phyloP scores from a whole-genome alignment of 2,888 invertebrate genomes.

The Oxycera nigricornis region DNA sequence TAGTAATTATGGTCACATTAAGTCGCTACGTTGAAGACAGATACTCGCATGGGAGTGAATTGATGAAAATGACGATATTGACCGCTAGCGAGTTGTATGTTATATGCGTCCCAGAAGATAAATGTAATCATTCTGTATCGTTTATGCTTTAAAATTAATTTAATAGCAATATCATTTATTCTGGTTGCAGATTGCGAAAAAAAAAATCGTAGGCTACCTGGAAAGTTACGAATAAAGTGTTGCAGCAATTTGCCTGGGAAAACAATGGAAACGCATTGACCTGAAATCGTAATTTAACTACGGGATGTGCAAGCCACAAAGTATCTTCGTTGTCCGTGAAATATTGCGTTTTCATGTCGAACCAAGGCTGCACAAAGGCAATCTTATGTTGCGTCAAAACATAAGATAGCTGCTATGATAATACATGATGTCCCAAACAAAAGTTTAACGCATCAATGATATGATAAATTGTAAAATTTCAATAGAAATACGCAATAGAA shows the following conservation, averaged over 20 bases:
- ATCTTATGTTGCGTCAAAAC: no score
- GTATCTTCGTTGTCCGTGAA: background rate
- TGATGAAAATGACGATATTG: no score
- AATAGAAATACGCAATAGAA: no score
- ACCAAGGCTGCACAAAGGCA: background rate
- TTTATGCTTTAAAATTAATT: background rate
- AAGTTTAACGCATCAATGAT: no score
- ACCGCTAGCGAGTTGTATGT: no score
- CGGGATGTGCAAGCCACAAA: background rate
- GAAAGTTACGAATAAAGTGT: background rate
- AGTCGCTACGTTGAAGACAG: no score
- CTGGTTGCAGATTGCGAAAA: background rate
- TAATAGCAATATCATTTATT: background rate
- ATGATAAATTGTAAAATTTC: no score
- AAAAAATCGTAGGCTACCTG: background rate
- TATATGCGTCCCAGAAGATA: no score
- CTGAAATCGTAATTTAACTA: background rate
- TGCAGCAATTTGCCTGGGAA: background rate
- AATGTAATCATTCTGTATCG: background rate
- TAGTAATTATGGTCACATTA: no score
- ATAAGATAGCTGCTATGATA: no score
- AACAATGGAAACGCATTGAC: constrained; percentile 6
- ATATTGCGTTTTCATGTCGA: background rate
- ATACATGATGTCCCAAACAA: no score
- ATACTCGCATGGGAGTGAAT: no score